Evolutionary conservation across 2,797 vertebrate genomes (phyloP), one percentile per base, ranked within the genome.

Genomic region (Spinibarbus caldwelli): DNA sequence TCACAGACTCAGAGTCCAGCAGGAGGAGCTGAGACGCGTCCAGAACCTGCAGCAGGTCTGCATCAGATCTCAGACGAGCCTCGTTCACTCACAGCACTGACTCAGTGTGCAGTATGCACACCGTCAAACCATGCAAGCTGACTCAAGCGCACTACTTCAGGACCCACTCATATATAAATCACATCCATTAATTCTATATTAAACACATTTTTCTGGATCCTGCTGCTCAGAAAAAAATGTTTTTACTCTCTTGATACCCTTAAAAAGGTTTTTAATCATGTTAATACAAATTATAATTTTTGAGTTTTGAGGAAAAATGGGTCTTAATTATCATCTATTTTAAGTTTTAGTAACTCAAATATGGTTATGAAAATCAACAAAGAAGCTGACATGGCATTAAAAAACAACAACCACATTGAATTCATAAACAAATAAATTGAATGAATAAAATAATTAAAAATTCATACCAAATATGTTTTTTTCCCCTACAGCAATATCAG

Each of bases 1-100:
- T 87, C 92, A 90, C 86, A 95, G 93, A 89, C 94, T 97, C 86
- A 90, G 89, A 54, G 91, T 96, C n/a, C 96, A 97, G 85, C 95
- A 96, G 86, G 94, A 95, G 83, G 90, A 96, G 70, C 90, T 93
- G 3, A 71, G 64, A 67, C 79, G n/a, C 15, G 86, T 92, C n/a
- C 68, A 83, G 15, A 57, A 80, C 54, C 43, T 89, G 71, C 89
- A 94, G 82, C 91, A 93, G 93, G 94, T 90, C 15, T 26, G 11
- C 26, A 3, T 68, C 38, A 19, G 17, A 17, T 49, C 49, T 52
- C 19, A 52, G 49, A 52, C 49, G 17, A 21, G 17, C 49, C 49
- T 52, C 49, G 6, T 21, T 52, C 49, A 49, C 47, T 49, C 47
- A 49, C 47, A 49, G 4, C 47, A 17, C 1, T 15, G 45, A 47